Base-by-base conservation (phyloP, 1,140 invertebrate genomes). In the Thaumetopoea pityocampa region DNA sequence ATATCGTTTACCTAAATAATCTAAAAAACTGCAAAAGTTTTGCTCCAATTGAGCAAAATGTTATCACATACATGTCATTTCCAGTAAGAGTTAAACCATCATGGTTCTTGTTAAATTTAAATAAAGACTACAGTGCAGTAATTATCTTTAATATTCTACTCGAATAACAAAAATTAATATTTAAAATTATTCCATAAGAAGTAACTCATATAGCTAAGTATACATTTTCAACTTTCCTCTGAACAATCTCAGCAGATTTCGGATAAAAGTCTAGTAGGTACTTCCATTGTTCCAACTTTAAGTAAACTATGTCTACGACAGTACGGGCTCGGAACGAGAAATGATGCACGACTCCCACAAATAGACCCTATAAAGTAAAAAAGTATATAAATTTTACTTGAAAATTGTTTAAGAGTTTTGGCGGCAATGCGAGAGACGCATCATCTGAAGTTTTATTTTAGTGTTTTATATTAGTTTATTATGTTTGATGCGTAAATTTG, bases 241-340 rank as follows among this genome's bases (percentile, higher is more conserved):
- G 62, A 4, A 83, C 69, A 8, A 77, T 33, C 66, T 76, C 80
- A 0, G 79, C 76, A 0, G 79, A 72, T 42, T 68, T 67, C 3
- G 84, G 84, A 51, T 85, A 86, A 35, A 74, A 85, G 19, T 85
- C 70, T 0, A 86, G 38, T 8, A 86, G 52, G 59, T 84, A 77
- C 32, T 84, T 79, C 82, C 84, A 85, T 49, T 83, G 67, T 5
- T 82, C 70, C 7, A 85, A 47, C 38, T 74, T 73, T 24, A 86
- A 56, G 38, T 73, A 77, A 0, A 84, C 80, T 4, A 85, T 67
- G 38, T 86, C 81, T n/a, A 86, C 85, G 1, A 77, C 70, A 7
- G 85, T 86, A 22, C 77, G 55, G 2, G 84, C 82, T 15, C 84
- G 33, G 30, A 83, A 86, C 3, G 82, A 85, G 46, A 86, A 86